Percentiles rank a stretch among this genome's conserved stretches.
phyloP scores from a whole-genome alignment of 2,113 vertebrate genomes.

The Riparia riparia region DNA sequence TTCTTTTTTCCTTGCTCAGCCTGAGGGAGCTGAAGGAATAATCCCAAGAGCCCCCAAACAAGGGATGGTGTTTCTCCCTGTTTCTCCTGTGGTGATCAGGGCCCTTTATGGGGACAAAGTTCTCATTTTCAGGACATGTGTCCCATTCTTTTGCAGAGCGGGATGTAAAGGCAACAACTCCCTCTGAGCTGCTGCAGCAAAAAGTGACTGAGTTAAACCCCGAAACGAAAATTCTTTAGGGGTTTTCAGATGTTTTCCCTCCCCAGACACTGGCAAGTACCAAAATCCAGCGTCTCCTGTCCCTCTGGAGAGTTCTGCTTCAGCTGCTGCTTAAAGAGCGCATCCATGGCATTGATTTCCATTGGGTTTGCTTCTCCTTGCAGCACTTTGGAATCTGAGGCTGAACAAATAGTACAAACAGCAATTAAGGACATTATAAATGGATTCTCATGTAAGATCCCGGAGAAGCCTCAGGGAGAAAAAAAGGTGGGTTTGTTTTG shows the following conservation, averaged over 20 bases:
- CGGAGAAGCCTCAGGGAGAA: background rate
- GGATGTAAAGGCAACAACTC: background rate
- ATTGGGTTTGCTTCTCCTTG: background rate
- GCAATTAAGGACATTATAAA: background rate
- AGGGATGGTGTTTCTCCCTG: background rate
- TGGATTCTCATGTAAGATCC: background rate
- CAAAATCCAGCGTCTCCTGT: background rate
- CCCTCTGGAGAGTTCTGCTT: background rate
- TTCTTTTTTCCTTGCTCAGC: background rate
- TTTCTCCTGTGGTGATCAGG: background rate
- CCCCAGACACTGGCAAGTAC: background rate
- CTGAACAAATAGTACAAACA: background rate
- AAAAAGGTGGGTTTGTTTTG: background rate
- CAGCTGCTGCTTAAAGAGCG: background rate
- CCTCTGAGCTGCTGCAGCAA: background rate
- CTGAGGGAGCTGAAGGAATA: background rate
- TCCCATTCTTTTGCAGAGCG: background rate
- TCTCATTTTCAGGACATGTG: background rate
- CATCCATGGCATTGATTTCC: background rate
- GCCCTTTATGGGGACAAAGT: fast-evolving
- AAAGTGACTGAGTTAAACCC: background rate
- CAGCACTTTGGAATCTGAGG: background rate
- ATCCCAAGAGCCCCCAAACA: background rate
- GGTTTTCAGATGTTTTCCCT: background rate
- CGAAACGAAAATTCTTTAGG: background rate